These are phyloP conservation scores for Hirudinaria manillensis DNA, from an alignment of 2,888 invertebrate species.

Conservation along the genomic window DNA sequence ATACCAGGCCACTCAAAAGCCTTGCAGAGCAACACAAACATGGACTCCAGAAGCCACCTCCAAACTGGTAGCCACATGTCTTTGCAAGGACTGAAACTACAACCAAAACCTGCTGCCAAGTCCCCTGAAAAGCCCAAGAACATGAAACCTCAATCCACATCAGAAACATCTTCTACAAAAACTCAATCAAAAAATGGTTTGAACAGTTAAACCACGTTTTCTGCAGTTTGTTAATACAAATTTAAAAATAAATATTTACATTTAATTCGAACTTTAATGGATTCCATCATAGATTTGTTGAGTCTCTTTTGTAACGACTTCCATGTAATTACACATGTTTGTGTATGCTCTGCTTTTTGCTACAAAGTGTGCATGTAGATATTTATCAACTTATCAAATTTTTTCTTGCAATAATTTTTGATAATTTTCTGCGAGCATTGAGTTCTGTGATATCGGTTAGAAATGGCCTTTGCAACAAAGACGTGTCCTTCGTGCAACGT, in stretches of 20 bases:
- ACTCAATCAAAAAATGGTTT: too few species aligned
- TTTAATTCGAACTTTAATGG: too few species aligned
- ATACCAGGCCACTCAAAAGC: too few species aligned
- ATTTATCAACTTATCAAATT: background rate
- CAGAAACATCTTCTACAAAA: too few species aligned
- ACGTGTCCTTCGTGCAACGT: slow-evolving; percentile 5
- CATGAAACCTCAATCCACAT: too few species aligned
- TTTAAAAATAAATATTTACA: too few species aligned
- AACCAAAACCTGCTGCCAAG: background rate
- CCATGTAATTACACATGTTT: too few species aligned
- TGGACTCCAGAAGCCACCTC: slow-evolving; percentile 9
- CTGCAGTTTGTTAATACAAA: too few species aligned
- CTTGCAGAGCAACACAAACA: background rate
- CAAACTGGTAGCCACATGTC: background rate
- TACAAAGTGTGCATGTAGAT: background rate
- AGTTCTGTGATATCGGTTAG: background rate
- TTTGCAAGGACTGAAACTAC: background rate
- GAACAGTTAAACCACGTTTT: too few species aligned
- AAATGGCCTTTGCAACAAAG: background rate
- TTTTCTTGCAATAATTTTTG: background rate
- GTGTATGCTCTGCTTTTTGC: too few species aligned
- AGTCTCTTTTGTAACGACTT: too few species aligned
- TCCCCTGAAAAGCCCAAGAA: background rate
- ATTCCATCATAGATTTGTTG: too few species aligned
- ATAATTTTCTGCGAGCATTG: background rate